Percentiles rank a stretch among this genome's conserved stretches.
Conservation (phyloP, 2,797 vertebrate species). For the Loriculus beryllinus region DNA sequence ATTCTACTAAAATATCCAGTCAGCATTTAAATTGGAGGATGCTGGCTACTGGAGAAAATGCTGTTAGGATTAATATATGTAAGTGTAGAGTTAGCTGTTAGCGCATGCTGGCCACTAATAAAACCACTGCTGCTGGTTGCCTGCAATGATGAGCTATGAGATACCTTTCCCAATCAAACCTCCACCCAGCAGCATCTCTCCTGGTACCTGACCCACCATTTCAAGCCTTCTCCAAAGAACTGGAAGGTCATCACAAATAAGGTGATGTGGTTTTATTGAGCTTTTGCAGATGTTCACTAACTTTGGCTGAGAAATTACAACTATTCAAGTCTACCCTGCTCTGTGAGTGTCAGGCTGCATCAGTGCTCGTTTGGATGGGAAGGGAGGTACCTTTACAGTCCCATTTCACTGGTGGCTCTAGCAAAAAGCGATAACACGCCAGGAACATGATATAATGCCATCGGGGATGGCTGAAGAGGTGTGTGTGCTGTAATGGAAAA, state of each 20-base stretch:
- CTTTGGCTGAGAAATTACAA: background rate
- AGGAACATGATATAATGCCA: background rate
- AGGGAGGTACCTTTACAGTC: background rate
- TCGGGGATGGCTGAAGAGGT: background rate
- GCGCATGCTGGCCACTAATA: background rate
- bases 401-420: background rate
- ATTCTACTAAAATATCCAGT: background rate
- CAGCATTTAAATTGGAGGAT: background rate
- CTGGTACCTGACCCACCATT: background rate
- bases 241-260: background rate
- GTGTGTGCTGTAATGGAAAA: background rate
- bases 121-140: background rate
- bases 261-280: background rate
- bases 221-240: background rate
- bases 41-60: background rate
- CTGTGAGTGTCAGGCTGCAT: background rate
- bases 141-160: background rate
- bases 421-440: background rate
- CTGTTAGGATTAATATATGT: background rate
- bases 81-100: background rate
- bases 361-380: rapidly evolving
- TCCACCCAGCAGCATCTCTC: background rate
- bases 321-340: background rate
- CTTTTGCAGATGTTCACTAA: background rate
- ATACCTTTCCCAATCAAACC: background rate